Evolutionary conservation across 1,140 invertebrate genomes (phyloP).

Genomic region (Phocides pigmalion): DNA sequence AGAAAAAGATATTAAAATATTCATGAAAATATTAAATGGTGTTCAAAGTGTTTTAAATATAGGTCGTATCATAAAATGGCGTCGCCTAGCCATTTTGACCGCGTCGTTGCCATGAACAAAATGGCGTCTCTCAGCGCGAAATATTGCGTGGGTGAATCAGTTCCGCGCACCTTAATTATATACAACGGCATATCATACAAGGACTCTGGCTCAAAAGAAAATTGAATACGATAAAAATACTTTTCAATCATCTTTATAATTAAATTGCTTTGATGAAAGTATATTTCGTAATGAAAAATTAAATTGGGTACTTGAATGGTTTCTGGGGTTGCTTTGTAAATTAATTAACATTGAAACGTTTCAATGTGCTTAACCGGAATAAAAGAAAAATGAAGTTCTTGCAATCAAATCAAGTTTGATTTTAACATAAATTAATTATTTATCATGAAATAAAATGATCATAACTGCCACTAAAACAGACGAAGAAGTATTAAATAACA

Average conservation of each 20-base stretch:
- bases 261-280: too few relatives aligned
- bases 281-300: too few relatives aligned
- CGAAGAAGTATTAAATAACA: too few relatives aligned
- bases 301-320: too few relatives aligned
- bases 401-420: too few relatives aligned
- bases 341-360: too few relatives aligned
- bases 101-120: neutral
- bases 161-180: neutral
- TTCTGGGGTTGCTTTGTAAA: too few relatives aligned
- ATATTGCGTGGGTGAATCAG: neutral
- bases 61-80: neutral
- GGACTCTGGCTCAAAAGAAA: neutral
- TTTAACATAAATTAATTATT: too few relatives aligned
- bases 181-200: neutral
- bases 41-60: neutral
- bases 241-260: neutral
- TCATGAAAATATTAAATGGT: neutral
- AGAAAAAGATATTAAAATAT: neutral
- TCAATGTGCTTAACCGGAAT: too few relatives aligned
- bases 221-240: neutral
- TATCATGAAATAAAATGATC: too few relatives aligned
- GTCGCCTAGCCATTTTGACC: neutral
- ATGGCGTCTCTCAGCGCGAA: neutral
- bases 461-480: too few relatives aligned
- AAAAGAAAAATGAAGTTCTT: too few relatives aligned